These are phyloP conservation scores for Merluccius polli DNA, from an alignment of 2,797 vertebrate genomes.

Conservation along the genomic window DNA sequence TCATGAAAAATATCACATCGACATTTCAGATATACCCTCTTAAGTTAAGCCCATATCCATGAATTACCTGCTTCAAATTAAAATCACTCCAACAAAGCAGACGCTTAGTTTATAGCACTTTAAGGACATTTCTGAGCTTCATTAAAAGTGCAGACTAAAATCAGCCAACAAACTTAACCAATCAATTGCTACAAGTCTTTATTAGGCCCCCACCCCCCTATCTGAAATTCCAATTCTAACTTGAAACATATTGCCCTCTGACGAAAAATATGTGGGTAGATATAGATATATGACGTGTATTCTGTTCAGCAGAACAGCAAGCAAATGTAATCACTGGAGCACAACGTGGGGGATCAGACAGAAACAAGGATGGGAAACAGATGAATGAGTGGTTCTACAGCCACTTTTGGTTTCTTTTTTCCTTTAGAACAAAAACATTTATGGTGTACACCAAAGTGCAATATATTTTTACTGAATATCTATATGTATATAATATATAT, in stretches of 20 bases:
- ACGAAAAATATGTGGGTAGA: slow-evolving; percentile 38
- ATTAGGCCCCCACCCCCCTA: slow-evolving; percentile 28
- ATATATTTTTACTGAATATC: slow-evolving; percentile 45
- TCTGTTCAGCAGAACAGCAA: slow-evolving; percentile 63
- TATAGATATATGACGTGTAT: neutral
- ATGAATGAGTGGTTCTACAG: slow-evolving; percentile 55
- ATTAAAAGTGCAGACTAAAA: slow-evolving; percentile 18
- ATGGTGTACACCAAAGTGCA: slow-evolving; percentile 63
- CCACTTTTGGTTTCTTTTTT: slow-evolving; percentile 63
- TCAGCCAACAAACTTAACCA: slow-evolving; percentile 24
- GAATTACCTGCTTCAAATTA: slow-evolving; percentile 11
- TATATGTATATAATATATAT: slow-evolving; percentile 8
- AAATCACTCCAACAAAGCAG: slow-evolving; percentile 37
- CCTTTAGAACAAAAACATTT: slow-evolving; percentile 58
- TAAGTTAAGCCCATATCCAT: slow-evolving; percentile 60
- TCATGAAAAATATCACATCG: slow-evolving; percentile 86
- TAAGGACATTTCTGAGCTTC: slow-evolving; percentile 29
- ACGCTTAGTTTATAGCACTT: slow-evolving; percentile 20
- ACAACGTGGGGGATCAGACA: slow-evolving; percentile 58
- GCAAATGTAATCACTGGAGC: slow-evolving; percentile 63
- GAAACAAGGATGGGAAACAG: slow-evolving; percentile 48
- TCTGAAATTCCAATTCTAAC: slow-evolving; percentile 23
- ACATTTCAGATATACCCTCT: slow-evolving; percentile 71
- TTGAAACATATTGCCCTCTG: slow-evolving; percentile 26
- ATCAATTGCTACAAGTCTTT: slow-evolving; percentile 27